Conservation (phyloP, 2,113 vertebrate genomes). For the Trinectes maculatus region DNA sequence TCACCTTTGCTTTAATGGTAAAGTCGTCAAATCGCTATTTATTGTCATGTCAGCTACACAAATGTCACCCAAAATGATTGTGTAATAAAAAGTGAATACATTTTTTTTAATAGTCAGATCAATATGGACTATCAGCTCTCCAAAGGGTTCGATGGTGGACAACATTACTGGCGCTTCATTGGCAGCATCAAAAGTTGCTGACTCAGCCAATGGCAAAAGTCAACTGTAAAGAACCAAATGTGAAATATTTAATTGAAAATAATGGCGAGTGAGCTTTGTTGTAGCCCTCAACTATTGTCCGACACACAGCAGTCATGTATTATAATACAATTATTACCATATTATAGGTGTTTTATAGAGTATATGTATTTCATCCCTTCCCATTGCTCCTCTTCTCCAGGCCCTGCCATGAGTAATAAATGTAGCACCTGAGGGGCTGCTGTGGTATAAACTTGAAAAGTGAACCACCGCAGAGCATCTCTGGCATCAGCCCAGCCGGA, state of each 20-base stretch:
- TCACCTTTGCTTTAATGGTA: not conserved
- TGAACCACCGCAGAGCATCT: slow-evolving; percentile 34
- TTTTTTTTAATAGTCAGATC: not conserved
- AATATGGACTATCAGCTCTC: not conserved
- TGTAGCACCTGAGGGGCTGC: slow-evolving; percentile 54
- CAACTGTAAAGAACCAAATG: slow-evolving; percentile 3
- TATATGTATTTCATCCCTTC: slow-evolving; percentile 17
- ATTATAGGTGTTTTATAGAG: too few species aligned
- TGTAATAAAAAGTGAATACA: not conserved
- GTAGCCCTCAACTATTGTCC: not conserved
- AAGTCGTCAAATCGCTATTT: not conserved
- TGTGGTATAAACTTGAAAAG: slow-evolving; percentile 44
- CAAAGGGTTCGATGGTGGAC: not conserved
- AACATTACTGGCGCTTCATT: not conserved
- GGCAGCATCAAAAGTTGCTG: slow-evolving; percentile 19
- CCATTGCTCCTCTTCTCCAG: slow-evolving; percentile 7
- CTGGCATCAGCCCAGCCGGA: slow-evolving; percentile 53
- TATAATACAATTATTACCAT: too few species aligned
- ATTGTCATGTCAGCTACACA: not conserved
- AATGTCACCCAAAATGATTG: not conserved
- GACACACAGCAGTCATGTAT: too few species aligned
- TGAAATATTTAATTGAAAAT: slow-evolving; percentile 37
- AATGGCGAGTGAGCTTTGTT: slow-evolving; percentile 39
- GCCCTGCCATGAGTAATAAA: slow-evolving; percentile 49
- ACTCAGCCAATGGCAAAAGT: slow-evolving; percentile 3